phyloP scores from a whole-genome alignment of 2,113 vertebrate species.

The Paradoxurus hermaphroditus region DNA sequence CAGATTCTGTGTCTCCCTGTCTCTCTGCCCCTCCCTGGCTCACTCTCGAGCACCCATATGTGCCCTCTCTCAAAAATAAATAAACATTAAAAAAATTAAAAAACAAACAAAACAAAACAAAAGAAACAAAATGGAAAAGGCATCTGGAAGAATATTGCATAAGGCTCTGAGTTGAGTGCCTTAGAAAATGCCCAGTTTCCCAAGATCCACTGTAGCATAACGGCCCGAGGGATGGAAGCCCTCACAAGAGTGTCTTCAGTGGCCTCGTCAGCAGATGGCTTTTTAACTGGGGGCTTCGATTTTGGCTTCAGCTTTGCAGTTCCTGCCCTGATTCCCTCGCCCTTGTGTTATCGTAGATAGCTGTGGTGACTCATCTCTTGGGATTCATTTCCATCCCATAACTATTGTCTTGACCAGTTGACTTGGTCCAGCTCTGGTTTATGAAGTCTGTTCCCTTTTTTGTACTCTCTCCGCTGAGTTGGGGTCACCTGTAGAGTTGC shows the following conservation, averaged over 20 bases:
- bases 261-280: not conserved
- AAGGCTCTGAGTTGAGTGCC: not conserved
- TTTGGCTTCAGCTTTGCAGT: not conserved
- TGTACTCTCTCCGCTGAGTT: not conserved
- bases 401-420: not conserved
- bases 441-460: not conserved
- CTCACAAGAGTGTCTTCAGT: fast-evolving
- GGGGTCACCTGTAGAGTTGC: not conserved
- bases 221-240: fast-evolving
- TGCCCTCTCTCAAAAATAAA: too few species aligned
- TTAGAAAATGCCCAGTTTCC: not conserved
- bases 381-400: not conserved
- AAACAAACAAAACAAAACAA: too few species aligned
- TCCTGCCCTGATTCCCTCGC: not conserved
- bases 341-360: not conserved
- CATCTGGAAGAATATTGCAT: not conserved
- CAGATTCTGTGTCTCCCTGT: too few species aligned
- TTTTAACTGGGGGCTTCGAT: not conserved
- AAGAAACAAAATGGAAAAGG: not conserved
- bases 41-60: too few species aligned
- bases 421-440: not conserved
- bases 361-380: not conserved
- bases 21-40: too few species aligned
- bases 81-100: too few species aligned
- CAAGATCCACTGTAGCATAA: not conserved